A percentile compares a stretch with the other conserved stretches of the same genome.
phyloP scores from a whole-genome alignment of 1,140 invertebrate genomes.

The Drosophila sturtevanti region DNA sequence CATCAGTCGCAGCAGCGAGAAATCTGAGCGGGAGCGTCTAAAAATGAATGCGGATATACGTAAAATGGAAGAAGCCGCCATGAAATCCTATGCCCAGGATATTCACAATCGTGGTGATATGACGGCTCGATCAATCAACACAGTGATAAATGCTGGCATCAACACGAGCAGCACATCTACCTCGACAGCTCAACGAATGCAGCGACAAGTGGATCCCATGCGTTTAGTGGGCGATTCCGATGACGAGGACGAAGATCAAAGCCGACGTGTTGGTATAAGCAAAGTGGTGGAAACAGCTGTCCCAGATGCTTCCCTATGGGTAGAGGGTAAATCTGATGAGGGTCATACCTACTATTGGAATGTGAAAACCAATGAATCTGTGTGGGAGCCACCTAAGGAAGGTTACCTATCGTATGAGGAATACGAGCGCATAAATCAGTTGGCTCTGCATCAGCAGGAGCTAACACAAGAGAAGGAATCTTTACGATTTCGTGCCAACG shows the following conservation, averaged over 20 bases:
- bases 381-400: conserved; percentile 87
- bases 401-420: conserved; percentile 86
- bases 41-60: conserved; percentile 92
- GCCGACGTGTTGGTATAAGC: conserved; percentile 63
- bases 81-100: conserved; percentile 92
- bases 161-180: conserved; percentile 6
- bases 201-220: conserved; percentile 76
- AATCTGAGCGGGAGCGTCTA: conserved; percentile 89
- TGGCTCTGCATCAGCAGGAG: conserved; percentile 84
- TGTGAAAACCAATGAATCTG: conserved; percentile 87
- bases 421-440: conserved; percentile 85
- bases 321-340: conserved; percentile 86
- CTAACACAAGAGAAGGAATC: conserved; percentile 75
- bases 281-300: conserved; percentile 74
- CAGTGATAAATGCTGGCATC: conserved; percentile 49
- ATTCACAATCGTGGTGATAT: conserved; percentile 85
- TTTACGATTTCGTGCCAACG: conserved; percentile 66
- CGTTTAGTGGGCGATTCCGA: conserved; percentile 71
- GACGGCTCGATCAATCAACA: conserved; percentile 85
- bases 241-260: conserved; percentile 77
- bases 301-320: conserved; percentile 85
- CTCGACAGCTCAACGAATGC: not conserved
- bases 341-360: conserved; percentile 92
- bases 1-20: conserved; percentile 92
- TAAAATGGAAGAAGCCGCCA: conserved; percentile 94